These are phyloP conservation scores for Leptinotarsa undecemlineata DNA, from an alignment of 1,140 invertebrate genomes.

Conservation along the genomic window DNA sequence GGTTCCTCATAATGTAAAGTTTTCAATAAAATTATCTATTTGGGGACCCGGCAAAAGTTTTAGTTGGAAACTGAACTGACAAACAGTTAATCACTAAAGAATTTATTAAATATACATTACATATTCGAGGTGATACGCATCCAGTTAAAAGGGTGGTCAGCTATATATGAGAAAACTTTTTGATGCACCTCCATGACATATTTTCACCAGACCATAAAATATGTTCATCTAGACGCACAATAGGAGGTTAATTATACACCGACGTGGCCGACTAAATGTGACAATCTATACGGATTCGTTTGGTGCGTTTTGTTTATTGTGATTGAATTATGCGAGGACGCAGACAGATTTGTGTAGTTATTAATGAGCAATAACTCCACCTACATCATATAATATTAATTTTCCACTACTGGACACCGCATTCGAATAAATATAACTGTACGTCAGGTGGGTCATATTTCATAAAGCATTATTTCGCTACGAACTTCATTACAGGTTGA, in stretches of 20 bases:
- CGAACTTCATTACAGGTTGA: background rate
- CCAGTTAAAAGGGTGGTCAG: no score
- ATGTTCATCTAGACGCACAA: slow-evolving; percentile 18
- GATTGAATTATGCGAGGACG: slow-evolving; percentile 11
- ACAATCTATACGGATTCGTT: slow-evolving; percentile 14
- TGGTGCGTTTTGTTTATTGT: slow-evolving; percentile 15
- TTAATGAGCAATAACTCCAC: slow-evolving; percentile 10
- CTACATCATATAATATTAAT: background rate
- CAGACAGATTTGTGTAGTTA: background rate
- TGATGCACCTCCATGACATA: background rate
- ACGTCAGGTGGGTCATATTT: background rate
- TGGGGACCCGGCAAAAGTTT: no score
- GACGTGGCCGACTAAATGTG: slow-evolving; percentile 10
- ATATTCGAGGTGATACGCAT: no score
- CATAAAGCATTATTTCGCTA: background rate
- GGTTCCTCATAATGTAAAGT: no score
- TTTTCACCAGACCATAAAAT: slow-evolving; percentile 9
- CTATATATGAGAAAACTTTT: no score
- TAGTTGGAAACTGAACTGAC: no score
- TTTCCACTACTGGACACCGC: background rate
- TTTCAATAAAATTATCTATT: no score
- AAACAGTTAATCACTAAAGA: no score
- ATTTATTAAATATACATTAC: no score
- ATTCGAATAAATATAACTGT: background rate
- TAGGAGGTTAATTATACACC: slow-evolving; percentile 13